A percentile compares a stretch with the other conserved stretches of the same genome.
Conservation (phyloP, 2,888 invertebrate genomes). For the Eudemis profundana region DNA sequence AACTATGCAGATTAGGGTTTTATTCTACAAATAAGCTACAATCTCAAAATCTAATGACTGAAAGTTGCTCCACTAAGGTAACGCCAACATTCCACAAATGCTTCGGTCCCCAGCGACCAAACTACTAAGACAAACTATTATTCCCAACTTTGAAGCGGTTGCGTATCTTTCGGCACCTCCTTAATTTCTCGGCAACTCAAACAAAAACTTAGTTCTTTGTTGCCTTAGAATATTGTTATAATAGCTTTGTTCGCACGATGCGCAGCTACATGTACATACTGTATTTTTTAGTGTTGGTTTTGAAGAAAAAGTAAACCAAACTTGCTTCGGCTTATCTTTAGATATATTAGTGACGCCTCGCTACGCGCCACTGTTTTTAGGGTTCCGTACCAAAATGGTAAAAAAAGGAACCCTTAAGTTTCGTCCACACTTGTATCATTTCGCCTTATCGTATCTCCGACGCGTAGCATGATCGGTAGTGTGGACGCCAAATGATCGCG, state of each 20-base stretch:
- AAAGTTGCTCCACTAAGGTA: background rate
- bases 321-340: too few relatives aligned
- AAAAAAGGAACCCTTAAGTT: too few relatives aligned
- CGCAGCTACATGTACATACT: background rate
- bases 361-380: too few relatives aligned
- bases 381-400: too few relatives aligned
- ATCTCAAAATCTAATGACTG: slow-evolving; percentile 4
- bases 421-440: too few relatives aligned
- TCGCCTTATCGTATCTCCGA: too few relatives aligned
- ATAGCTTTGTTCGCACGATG: slow-evolving; percentile 10
- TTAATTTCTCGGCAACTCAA: slow-evolving; percentile 33
- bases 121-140: slow-evolving; percentile 42
- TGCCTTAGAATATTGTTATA: slow-evolving; percentile 27
- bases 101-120: slow-evolving; percentile 1
- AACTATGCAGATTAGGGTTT: too few relatives aligned
- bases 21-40: background rate
- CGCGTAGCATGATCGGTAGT: too few relatives aligned
- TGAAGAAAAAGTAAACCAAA: too few relatives aligned
- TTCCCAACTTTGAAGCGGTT: slow-evolving; percentile 35
- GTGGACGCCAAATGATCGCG: too few relatives aligned
- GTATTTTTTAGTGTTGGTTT: background rate
- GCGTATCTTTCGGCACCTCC: slow-evolving; percentile 28
- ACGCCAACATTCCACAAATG: slow-evolving; percentile 10
- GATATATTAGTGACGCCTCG: too few relatives aligned
- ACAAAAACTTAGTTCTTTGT: slow-evolving; percentile 29